phyloP scores from a whole-genome alignment of 2,888 invertebrate species.

The Proisotoma minuta region DNA sequence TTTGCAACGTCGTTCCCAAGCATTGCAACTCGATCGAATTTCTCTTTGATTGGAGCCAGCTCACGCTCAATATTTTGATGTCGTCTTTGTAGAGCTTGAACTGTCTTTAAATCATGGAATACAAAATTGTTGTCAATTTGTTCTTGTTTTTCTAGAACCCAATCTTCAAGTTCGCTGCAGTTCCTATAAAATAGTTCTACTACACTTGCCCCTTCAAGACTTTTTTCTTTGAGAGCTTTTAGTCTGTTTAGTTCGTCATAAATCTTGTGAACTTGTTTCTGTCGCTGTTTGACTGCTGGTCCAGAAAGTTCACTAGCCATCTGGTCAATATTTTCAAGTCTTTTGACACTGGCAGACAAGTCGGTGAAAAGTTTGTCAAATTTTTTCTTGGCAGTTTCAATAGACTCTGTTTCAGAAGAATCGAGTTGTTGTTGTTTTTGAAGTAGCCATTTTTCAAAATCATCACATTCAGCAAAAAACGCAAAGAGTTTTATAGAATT shows the following conservation, averaged over 20 bases:
- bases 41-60: slow-evolving; percentile 88
- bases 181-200: slow-evolving; percentile 93
- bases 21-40: slow-evolving; percentile 69
- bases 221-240: slow-evolving; percentile 84
- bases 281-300: slow-evolving; percentile 69
- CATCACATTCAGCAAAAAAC: slow-evolving; percentile 94
- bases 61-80: slow-evolving; percentile 93
- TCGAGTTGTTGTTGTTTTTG: slow-evolving; percentile 90
- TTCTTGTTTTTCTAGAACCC: slow-evolving; percentile 91
- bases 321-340: slow-evolving; percentile 81
- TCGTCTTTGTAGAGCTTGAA: slow-evolving; percentile 81
- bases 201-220: slow-evolving; percentile 77
- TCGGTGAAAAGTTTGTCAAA: slow-evolving; percentile 97
- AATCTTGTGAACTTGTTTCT: slow-evolving; percentile 77
- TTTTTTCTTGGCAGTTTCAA: slow-evolving; percentile 87
- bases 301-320: slow-evolving; percentile 75
- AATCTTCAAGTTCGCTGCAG: slow-evolving; percentile 92
- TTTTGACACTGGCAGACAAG: slow-evolving; percentile 84
- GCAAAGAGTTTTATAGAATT: slow-evolving; percentile 88
- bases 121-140: slow-evolving; percentile 65
- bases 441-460: slow-evolving; percentile 95
- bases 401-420: slow-evolving; percentile 61
- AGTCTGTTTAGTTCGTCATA: slow-evolving; percentile 83
- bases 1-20: not conserved
- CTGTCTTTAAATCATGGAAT: slow-evolving; percentile 76